Base-by-base conservation (phyloP, 2,888 invertebrate genomes). In the Chrysolina americana region DNA sequence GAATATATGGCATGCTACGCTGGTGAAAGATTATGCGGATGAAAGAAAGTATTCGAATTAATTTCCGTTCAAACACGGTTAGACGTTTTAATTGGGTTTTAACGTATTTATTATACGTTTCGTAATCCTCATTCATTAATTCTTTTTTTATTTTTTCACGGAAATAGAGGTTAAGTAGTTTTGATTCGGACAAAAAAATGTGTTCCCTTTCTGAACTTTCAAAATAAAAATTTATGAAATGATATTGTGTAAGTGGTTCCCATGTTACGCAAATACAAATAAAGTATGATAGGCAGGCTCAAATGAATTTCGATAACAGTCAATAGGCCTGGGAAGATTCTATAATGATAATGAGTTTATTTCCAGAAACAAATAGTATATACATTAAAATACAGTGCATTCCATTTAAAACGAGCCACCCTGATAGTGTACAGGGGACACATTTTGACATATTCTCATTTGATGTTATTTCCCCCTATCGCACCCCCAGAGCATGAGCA, bases 21-120 rank as follows among this genome's bases (percentile, higher is more conserved):
- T 28, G 36, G 19, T 59, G 28, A 59, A 59, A 6, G 15, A 59
- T 59, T 28, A 59, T 59, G 36, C 28, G 59, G 59, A 59, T 36
- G 59, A n/a, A 28, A 59, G 59, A 59, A 59, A 59, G 59, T 36
- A 59, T 59, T 59, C n/a, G 36, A 59, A 36, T 59, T 59, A n/a
- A 23, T 59, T 59, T 23, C 59, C 59, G 59, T n/a, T 59, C 11
- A 11, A 28, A 59, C 11, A 15, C n/a, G 59, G 36, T 59, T 21
- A 19, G 2, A 15, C 53, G 48, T 17, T 53, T 13, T 59, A 59
- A 59, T 59, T 23, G 59, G 59, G 15, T 15, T 28, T 11, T 15
- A 36, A 28, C 36, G 59, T n/a, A 23, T 59, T 59, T 13, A 36
- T 13, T 59, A 59, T 28, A 19, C 23, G n/a, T 59, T 59, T 28